A percentile compares a stretch with the other conserved stretches of the same genome.
These are phyloP conservation scores for Pseudomyrmex pallidus DNA, from an alignment of 1,140 invertebrate species.

Conservation along the genomic window DNA sequence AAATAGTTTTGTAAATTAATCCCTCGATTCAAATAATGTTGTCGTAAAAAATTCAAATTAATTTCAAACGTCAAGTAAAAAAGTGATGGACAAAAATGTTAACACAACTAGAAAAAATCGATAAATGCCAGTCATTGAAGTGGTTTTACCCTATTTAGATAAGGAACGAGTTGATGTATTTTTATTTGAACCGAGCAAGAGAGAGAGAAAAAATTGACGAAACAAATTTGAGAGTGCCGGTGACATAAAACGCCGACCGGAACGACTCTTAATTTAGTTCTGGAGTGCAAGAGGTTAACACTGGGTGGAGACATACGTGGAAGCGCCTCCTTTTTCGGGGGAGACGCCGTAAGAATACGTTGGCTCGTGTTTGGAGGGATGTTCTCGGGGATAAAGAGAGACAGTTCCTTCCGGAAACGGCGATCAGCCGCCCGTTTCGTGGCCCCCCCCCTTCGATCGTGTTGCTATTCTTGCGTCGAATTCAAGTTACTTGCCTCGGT, in stretches of 20 bases:
- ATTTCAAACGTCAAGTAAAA: not conserved
- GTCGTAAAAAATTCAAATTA: not conserved
- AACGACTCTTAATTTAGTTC: slow-evolving; percentile 78
- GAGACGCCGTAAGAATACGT: slow-evolving; percentile 67
- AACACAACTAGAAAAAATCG: no score
- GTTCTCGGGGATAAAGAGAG: slow-evolving; percentile 72
- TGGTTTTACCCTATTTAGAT: no score
- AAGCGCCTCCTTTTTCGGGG: slow-evolving; percentile 57
- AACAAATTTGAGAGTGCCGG: slow-evolving; percentile 24
- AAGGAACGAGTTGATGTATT: slow-evolving; percentile 32
- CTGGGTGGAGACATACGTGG: slow-evolving; percentile 61
- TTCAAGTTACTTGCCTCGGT: slow-evolving; percentile 46
- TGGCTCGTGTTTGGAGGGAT: slow-evolving; percentile 75
- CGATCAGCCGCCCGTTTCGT: slow-evolving; percentile 73
- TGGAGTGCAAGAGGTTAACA: slow-evolving; percentile 73
- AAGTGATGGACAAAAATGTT: not conserved
- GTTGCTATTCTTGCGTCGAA: slow-evolving; percentile 44
- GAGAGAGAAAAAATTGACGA: not conserved
- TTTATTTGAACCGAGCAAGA: not conserved
- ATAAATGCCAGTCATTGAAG: no score
- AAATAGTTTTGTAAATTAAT: no score
- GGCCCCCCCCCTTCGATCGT: slow-evolving; percentile 25
- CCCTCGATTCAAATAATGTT: no score
- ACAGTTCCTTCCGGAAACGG: slow-evolving; percentile 77
- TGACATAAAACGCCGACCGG: slow-evolving; percentile 66